Conservation (phyloP, 1,140 invertebrate genomes). For the Acromyrmex echinatior region DNA sequence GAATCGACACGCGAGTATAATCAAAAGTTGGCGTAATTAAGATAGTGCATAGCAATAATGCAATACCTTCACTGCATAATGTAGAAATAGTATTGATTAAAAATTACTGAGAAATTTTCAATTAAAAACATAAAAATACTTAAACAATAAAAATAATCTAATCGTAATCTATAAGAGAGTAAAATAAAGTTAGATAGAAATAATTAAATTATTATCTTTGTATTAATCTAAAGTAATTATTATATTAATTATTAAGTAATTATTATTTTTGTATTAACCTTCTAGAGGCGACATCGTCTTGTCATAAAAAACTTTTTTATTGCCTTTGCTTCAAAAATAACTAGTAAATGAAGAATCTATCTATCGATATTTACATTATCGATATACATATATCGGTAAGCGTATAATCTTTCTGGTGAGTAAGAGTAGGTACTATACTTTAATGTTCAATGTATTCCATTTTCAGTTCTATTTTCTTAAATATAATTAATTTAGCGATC, state of each 20-base stretch:
- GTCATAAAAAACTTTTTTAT: too few relatives aligned
- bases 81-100: neutral
- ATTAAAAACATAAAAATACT: neutral
- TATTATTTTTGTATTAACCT: neutral
- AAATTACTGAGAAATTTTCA: neutral
- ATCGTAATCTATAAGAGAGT: neutral
- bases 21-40: neutral
- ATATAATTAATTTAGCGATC: too few relatives aligned
- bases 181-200: neutral
- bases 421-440: too few relatives aligned
- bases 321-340: too few relatives aligned
- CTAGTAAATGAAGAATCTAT: too few relatives aligned
- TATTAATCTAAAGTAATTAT: too few relatives aligned
- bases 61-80: neutral
- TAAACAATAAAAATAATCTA: neutral
- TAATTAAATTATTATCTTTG: neutral
- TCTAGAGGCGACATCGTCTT: too few relatives aligned
- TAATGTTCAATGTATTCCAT: too few relatives aligned
- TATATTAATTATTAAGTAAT: neutral
- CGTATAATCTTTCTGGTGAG: too few relatives aligned
- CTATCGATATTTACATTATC: too few relatives aligned
- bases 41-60: neutral
- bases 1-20: neutral
- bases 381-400: too few relatives aligned
- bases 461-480: too few relatives aligned